Percentiles rank a stretch among this genome's conserved stretches.
phyloP scores from a whole-genome alignment of 2,888 invertebrate species.

The Rhagonycha fulva region DNA sequence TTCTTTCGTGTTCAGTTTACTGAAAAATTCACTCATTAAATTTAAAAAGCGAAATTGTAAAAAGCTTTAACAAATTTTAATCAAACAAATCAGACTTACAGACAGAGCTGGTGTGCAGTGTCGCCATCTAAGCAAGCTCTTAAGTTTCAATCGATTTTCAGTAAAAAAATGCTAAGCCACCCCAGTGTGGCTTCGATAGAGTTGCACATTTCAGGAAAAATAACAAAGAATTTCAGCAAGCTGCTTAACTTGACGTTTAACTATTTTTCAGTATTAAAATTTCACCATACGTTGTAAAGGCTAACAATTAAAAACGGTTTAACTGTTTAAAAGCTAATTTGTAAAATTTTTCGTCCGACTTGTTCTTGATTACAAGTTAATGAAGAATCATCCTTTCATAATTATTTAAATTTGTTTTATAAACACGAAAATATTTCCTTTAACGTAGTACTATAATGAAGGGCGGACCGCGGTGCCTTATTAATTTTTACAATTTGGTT shows the following conservation, averaged over 20 bases:
- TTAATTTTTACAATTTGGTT: conserved; percentile 1
- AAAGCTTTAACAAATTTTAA: neutral
- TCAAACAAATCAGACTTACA: neutral
- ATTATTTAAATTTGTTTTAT: neutral
- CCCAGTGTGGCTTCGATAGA: no score
- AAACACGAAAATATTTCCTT: neutral
- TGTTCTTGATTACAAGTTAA: neutral
- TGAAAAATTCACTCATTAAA: neutral
- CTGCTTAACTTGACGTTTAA: neutral
- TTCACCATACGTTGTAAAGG: neutral
- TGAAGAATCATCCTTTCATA: neutral
- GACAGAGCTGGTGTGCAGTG: neutral
- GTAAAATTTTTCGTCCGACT: neutral
- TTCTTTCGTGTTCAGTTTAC: neutral
- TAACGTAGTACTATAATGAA: neutral
- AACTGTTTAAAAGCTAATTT: neutral
- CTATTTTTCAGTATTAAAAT: neutral
- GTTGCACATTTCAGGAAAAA: neutral
- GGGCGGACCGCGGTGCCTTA: neutral
- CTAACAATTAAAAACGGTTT: neutral
- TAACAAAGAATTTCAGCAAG: neutral
- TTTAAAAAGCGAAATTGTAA: neutral
- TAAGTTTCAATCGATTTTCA: neutral
- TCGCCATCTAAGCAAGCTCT: neutral
- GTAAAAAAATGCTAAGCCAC: neutral